Conservation (phyloP, 1,140 invertebrate genomes). For the Drosophila takahashii region DNA sequence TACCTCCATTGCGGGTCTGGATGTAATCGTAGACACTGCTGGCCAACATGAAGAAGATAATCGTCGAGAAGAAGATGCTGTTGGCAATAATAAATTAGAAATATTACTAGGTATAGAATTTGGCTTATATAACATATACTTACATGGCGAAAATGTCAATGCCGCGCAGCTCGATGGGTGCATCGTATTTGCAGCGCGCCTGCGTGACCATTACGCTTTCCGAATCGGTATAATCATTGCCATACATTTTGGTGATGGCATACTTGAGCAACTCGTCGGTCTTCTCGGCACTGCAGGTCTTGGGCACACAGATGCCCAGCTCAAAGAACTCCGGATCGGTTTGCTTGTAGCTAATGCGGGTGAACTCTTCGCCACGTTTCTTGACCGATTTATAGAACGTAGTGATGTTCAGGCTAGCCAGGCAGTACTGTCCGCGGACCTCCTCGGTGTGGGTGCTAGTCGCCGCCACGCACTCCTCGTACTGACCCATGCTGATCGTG, state of each 20-base stretch:
- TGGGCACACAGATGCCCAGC: conserved; percentile 73
- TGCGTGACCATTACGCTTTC: conserved; percentile 39
- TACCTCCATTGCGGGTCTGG: conserved; percentile 70
- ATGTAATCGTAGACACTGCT: conserved; percentile 78
- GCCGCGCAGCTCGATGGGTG: conserved; percentile 62
- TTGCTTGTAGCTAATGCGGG: conserved; percentile 69
- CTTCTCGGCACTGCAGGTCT: conserved; percentile 56
- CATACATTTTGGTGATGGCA: conserved; percentile 50
- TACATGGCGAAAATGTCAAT: conserved; percentile 82
- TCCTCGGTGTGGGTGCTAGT: conserved; percentile 41
- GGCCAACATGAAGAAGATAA: conserved; percentile 64
- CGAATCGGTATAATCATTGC: conserved; percentile 34
- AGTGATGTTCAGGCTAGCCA: conserved; percentile 68
- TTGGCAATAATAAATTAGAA: not conserved
- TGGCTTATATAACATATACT: not conserved
- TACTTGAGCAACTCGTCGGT: conserved; percentile 55
- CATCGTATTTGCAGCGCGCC: conserved; percentile 68
- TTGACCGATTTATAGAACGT: conserved; percentile 55
- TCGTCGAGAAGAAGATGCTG: conserved; percentile 71
- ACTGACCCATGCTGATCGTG: conserved; percentile 74
- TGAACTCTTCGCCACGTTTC: conserved; percentile 46
- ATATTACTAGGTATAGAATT: not conserved
- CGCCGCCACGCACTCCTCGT: conserved; percentile 78
- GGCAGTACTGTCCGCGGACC: conserved; percentile 72
- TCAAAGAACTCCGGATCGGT: conserved; percentile 67